Conservation (phyloP, 2,797 vertebrate genomes). For the Discoglossus pictus region DNA sequence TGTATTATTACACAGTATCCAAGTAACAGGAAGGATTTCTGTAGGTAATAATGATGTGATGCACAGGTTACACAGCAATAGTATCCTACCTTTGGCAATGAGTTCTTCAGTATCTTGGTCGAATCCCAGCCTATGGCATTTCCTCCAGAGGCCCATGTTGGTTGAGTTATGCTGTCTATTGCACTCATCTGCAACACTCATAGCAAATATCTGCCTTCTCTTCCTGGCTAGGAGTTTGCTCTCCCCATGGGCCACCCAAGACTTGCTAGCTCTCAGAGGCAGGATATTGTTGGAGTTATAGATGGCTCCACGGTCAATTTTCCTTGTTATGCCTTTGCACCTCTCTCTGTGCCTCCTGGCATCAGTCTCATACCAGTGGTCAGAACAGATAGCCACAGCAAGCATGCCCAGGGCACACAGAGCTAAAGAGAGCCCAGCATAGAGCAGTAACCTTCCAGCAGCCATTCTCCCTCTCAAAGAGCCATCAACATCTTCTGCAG, state of each 20-base stretch:
- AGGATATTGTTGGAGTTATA: conserved; percentile 99
- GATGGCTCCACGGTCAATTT: conserved; percentile 96
- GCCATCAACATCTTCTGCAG: conserved; percentile 71
- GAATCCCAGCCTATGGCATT: conserved; percentile 89
- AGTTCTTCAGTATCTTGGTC: conserved; percentile 90
- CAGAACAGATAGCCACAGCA: conserved; percentile 96
- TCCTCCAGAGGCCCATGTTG: conserved; percentile 98
- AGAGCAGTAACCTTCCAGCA: conserved; percentile 96
- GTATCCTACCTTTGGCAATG: conserved; percentile 88
- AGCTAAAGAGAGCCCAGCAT: conserved; percentile 93
- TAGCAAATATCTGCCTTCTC: conserved; percentile 93
- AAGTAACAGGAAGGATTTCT: too few species aligned
- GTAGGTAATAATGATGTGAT: too few species aligned
- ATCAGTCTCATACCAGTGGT: conserved; percentile 99
- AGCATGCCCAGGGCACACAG: conserved; percentile 97
- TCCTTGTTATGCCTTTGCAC: conserved; percentile 92
- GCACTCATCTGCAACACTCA: conserved; percentile 94
- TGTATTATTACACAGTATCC: too few species aligned
- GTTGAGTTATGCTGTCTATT: conserved; percentile 95
- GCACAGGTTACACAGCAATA: too few species aligned
- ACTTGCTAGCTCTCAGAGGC: conserved; percentile 89
- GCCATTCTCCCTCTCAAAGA: conserved; percentile 89
- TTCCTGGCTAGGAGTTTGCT: conserved; percentile 87
- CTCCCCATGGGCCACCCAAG: conserved; percentile 86
- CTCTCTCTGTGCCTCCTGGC: conserved; percentile 93